Evolutionary conservation across 30 jellyfish, hydroid and myxozoan genomes (phyloP).

Genomic region (Aurelia aurita): DNA sequence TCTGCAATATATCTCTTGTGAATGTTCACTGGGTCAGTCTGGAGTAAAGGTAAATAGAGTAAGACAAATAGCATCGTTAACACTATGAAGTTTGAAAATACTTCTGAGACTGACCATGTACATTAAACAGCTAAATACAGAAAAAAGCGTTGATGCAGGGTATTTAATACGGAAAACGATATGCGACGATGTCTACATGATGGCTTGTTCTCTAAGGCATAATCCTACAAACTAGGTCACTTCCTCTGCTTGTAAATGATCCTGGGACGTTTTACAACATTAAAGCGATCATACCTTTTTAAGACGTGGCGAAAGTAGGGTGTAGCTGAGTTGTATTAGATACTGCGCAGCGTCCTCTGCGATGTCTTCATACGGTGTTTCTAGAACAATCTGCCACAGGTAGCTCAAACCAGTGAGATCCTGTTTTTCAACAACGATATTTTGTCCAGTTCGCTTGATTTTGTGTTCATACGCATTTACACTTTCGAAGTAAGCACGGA

Average conservation of each 20-base stretch:
- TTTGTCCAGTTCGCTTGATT: slow-evolving; percentile 66
- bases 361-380: slow-evolving; percentile 80
- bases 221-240: too few relatives aligned
- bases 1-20: slow-evolving; percentile 83
- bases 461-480: slow-evolving; percentile 83
- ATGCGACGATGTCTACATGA: too few relatives aligned
- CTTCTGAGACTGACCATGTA: too few relatives aligned
- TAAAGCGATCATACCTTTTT: slow-evolving; percentile 56
- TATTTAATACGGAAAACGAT: too few relatives aligned
- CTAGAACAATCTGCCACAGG: slow-evolving; percentile 79
- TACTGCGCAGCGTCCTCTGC: slow-evolving; percentile 93
- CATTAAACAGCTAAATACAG: too few relatives aligned
- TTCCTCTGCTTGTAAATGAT: too few relatives aligned
- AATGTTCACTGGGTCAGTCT: slow-evolving; percentile 59
- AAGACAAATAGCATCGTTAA: neutral
- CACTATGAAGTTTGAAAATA: neutral
- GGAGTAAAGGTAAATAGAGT: neutral
- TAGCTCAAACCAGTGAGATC: slow-evolving; percentile 84
- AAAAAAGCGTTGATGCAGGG: too few relatives aligned
- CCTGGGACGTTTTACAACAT: neutral
- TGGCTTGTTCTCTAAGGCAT: too few relatives aligned
- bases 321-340: slow-evolving; percentile 76
- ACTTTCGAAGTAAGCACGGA: slow-evolving; percentile 81
- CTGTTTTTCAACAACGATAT: slow-evolving; percentile 74
- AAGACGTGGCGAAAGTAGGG: slow-evolving; percentile 74